Conservation (phyloP, 2,113 vertebrate species). For the Ardeotis arabs region DNA sequence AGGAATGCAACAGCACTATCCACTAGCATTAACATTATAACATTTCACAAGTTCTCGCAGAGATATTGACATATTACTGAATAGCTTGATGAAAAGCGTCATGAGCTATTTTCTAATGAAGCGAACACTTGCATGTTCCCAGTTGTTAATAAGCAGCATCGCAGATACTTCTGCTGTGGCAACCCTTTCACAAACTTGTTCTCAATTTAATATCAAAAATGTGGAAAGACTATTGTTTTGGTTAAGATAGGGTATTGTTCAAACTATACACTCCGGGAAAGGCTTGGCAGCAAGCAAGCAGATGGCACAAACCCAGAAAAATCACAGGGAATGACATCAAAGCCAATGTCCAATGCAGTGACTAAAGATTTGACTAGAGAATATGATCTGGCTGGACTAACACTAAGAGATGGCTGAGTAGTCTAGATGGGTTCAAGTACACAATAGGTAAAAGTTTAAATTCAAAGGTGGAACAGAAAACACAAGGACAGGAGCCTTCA, state of each 20-base stretch:
- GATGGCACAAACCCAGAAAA: not conserved
- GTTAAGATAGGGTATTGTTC: not conserved
- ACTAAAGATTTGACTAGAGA: not conserved
- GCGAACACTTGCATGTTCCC: not conserved
- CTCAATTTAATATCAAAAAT: not conserved
- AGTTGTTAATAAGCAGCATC: not conserved
- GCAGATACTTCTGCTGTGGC: not conserved
- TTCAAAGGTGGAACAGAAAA: not conserved
- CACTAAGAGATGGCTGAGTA: not conserved
- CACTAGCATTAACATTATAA: not conserved
- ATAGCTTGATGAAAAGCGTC: not conserved
- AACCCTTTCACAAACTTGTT: not conserved
- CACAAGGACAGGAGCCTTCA: not conserved
- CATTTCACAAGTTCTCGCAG: not conserved
- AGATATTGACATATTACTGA: not conserved
- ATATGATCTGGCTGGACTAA: not conserved
- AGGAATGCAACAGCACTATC: not conserved
- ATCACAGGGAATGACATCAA: not conserved
- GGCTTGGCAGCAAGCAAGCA: not conserved
- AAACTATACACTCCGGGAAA: not conserved
- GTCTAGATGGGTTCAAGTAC: not conserved
- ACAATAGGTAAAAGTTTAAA: not conserved
- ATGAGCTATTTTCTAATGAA: not conserved
- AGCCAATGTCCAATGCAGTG: accelerated
- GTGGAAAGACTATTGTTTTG: not conserved